phyloP scores from a whole-genome alignment of 2,113 vertebrate species.

The Pao palembangensis region DNA sequence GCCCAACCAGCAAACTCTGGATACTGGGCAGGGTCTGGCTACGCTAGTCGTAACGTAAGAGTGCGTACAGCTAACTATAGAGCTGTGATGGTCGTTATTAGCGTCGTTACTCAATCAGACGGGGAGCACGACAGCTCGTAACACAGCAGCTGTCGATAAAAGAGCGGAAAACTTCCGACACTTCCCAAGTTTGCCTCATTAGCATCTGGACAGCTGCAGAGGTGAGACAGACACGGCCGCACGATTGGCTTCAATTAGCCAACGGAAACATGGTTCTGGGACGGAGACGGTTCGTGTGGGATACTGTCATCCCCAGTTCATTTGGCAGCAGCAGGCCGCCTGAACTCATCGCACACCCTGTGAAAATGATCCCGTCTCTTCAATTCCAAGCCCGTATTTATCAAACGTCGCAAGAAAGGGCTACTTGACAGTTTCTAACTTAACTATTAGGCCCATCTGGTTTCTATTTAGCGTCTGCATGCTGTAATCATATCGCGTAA shows the following conservation, averaged over 20 bases:
- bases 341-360: slow-evolving; percentile 45
- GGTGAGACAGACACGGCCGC: slow-evolving; percentile 28
- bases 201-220: slow-evolving; percentile 42
- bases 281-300: slow-evolving; percentile 20
- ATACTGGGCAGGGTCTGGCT: too few species aligned
- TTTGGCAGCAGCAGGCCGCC: slow-evolving; percentile 29
- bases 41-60: too few species aligned
- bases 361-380: slow-evolving; percentile 43
- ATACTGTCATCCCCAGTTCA: slow-evolving; percentile 33
- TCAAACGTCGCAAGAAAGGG: slow-evolving; percentile 9
- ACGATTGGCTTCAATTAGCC: slow-evolving; percentile 48
- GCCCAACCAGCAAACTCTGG: too few species aligned
- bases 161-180: slow-evolving; percentile 26
- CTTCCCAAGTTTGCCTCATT: slow-evolving; percentile 32
- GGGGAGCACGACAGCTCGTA: slow-evolving; percentile 3
- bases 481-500: slow-evolving; percentile 33
- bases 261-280: slow-evolving; percentile 38
- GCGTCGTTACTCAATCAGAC: too few species aligned
- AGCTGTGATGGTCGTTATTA: too few species aligned
- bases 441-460: slow-evolving; percentile 38
- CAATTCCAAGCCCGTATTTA: slow-evolving; percentile 35
- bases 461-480: slow-evolving; percentile 20
- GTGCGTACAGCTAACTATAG: too few species aligned
- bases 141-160: slow-evolving; percentile 35
- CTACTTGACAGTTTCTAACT: slow-evolving; percentile 31